phyloP scores from a whole-genome alignment of 2,113 vertebrate species.

The Nyctereutes procyonoides region DNA sequence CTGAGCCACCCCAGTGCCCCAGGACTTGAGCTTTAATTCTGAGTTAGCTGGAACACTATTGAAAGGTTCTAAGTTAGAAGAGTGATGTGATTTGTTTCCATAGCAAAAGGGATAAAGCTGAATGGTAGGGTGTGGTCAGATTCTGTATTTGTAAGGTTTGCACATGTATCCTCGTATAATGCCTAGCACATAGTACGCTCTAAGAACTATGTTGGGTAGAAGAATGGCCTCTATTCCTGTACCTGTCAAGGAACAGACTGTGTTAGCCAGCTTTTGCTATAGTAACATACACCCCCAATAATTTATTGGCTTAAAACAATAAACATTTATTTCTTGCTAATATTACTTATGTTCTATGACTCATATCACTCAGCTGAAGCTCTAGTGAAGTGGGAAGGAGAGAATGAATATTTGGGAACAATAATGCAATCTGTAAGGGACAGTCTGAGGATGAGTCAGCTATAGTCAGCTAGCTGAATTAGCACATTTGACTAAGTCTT shows the following conservation, averaged over 20 bases:
- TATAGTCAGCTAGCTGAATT: neutral
- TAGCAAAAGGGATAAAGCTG: neutral
- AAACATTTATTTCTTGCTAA: neutral
- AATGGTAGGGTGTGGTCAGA: neutral
- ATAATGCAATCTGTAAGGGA: neutral
- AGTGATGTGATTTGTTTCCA: neutral
- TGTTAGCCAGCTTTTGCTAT: neutral
- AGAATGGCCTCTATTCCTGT: neutral
- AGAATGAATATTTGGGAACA: neutral
- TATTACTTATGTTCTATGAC: neutral
- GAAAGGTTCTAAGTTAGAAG: neutral
- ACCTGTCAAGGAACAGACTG: neutral
- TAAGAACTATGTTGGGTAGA: neutral
- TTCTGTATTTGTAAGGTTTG: neutral
- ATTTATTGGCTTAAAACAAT: neutral
- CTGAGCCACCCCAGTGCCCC: neutral
- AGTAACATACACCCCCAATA: neutral
- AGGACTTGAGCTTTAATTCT: neutral
- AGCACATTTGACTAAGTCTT: conserved; percentile 46
- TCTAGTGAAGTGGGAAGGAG: neutral
- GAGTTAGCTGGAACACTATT: neutral
- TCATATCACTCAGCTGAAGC: neutral
- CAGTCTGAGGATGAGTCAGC: neutral
- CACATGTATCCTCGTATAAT: neutral
- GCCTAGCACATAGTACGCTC: neutral